Conservation (phyloP, 2,888 invertebrate species). For the Dynastes maya region DNA sequence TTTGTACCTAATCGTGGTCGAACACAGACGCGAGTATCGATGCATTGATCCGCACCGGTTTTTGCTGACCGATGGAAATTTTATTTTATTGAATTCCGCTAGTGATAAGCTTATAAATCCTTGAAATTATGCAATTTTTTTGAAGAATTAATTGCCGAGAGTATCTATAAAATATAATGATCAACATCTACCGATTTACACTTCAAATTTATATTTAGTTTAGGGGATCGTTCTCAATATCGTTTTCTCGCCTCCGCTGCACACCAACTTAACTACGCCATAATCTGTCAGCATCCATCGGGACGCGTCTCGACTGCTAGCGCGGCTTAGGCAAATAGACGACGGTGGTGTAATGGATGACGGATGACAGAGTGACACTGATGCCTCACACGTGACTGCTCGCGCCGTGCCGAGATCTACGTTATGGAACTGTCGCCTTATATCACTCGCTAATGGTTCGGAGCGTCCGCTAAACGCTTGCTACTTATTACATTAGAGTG, state of each 20-base stretch:
- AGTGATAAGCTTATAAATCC: too few species aligned
- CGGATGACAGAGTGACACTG: slow-evolving; percentile 67
- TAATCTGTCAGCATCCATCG: slow-evolving; percentile 42
- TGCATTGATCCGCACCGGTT: too few species aligned
- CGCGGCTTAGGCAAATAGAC: slow-evolving; percentile 36
- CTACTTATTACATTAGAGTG: slow-evolving; percentile 52
- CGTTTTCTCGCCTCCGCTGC: slow-evolving; percentile 12
- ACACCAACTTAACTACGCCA: slow-evolving; percentile 29
- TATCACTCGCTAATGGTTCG: slow-evolving; percentile 64
- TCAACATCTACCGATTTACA: background rate
- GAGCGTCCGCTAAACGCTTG: slow-evolving; percentile 56
- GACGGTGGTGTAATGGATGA: slow-evolving; percentile 64
- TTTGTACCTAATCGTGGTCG: too few species aligned
- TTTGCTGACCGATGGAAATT: too few species aligned
- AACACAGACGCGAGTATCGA: too few species aligned
- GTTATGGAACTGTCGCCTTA: slow-evolving; percentile 64
- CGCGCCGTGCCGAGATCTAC: slow-evolving; percentile 64
- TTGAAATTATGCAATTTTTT: too few species aligned
- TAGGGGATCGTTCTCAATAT: slow-evolving; percentile 21
- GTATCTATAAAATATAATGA: background rate
- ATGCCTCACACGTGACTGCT: slow-evolving; percentile 68
- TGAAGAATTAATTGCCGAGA: too few species aligned
- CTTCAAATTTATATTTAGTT: slow-evolving; percentile 1
- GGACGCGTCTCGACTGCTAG: slow-evolving; percentile 38
- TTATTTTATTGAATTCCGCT: too few species aligned